Percentiles rank a stretch among this genome's conserved stretches.
These are phyloP conservation scores for Microplitis mediator DNA, from an alignment of 1,140 invertebrate species.

Conservation along the genomic window DNA sequence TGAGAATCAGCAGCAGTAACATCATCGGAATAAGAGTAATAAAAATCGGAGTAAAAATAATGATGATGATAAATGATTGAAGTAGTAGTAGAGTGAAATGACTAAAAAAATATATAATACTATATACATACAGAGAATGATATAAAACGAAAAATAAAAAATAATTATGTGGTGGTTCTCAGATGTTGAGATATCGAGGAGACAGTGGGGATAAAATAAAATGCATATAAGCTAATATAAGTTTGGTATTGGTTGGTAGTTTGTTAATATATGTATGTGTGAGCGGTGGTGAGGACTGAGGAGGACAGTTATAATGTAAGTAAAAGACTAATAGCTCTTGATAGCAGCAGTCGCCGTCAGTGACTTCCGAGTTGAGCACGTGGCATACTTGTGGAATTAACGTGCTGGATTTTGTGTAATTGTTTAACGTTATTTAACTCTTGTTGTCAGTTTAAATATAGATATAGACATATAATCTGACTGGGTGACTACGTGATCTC, in stretches of 20 bases:
- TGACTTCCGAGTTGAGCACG: conserved; percentile 3
- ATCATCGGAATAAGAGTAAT: not conserved
- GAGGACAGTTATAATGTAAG: too few species aligned
- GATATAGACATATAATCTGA: too few species aligned
- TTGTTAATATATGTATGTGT: not conserved
- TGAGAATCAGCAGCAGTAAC: not conserved
- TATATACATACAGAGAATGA: not conserved
- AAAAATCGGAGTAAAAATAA: not conserved
- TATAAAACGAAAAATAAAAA: not conserved
- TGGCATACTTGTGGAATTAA: conserved; percentile 3
- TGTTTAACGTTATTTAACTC: not conserved
- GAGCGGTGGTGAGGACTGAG: not conserved
- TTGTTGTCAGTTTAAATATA: not conserved
- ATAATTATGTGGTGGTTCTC: too few species aligned
- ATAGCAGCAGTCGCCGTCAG: not conserved
- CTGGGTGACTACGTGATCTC: not conserved
- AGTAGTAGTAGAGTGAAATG: not conserved
- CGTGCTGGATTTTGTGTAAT: not conserved
- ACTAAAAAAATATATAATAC: too few species aligned
- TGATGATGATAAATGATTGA: not conserved
- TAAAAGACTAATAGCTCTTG: not conserved
- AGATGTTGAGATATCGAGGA: too few species aligned
- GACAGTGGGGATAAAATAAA: too few species aligned
- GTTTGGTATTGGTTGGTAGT: too few species aligned
- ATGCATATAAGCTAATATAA: too few species aligned